Base-by-base conservation (phyloP, 2,888 invertebrate genomes). In the Amblyjoppa proteus region DNA sequence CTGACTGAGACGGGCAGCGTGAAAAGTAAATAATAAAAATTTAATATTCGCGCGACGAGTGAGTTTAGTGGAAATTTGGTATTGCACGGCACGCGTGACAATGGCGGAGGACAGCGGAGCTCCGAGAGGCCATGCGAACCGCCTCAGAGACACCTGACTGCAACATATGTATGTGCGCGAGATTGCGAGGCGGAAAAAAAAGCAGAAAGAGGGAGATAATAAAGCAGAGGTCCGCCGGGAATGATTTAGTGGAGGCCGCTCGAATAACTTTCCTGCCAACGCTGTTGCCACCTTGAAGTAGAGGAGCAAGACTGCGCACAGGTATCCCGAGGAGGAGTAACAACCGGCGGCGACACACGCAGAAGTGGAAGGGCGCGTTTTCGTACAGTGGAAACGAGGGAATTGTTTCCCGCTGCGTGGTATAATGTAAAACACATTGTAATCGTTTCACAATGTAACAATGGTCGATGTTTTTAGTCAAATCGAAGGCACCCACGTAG, bases 231-330 rank as follows among this genome's bases (percentile, higher is more conserved):
- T 92, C 92, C 89, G 84, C 88, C 89, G 88, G 89, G 90, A 91
- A 93, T 93, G 93, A 93, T 93, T 93, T 93, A 93, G 90, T 90
- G 90, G 88, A 90, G 89, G 89, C 89, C 89, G 90, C 89, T 90
- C 90, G 90, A 93, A 93, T 92, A 93, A 92, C 91, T 92, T 93
- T 91, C 91, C 92, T 90, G 91, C 90, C 92, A 91, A 93, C 91
- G 90, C 91, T 91, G 91, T 92, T 91, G 91, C 92, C 92, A 91
- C 91, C 92, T 91, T 90, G 89, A 90, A 90, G 88, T 86, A 88
- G 87, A 84, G 85, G 82, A 78, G 87, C 85, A 73, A 38, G 71
- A 76, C 76, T 76, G 11, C 25, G 58, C 76, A 56, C 78, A 20
- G 61, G 45, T 74, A 56, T 78, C 84, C 70, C 64, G 53, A 69